phyloP scores from a whole-genome alignment of 1,140 invertebrate genomes.

The Zaprionus taronus region DNA sequence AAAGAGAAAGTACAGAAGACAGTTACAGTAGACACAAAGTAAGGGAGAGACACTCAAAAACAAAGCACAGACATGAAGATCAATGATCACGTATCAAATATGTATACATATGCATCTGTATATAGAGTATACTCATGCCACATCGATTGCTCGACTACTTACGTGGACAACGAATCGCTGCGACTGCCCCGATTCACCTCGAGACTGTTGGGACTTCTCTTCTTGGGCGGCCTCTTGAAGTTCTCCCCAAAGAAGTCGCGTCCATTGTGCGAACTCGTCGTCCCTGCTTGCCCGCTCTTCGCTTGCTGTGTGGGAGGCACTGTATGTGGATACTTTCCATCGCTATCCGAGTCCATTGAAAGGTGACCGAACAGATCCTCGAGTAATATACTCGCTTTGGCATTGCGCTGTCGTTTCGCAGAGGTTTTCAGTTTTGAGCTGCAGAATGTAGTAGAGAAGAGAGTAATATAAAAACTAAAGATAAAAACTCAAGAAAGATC shows the following conservation, averaged over 20 bases:
- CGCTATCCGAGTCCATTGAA: slow-evolving; percentile 79
- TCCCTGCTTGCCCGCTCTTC: slow-evolving; percentile 54
- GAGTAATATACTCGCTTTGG: slow-evolving; percentile 75
- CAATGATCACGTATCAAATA: slow-evolving; percentile 19
- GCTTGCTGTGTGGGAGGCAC: slow-evolving; percentile 75
- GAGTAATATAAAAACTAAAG: too few relatives aligned
- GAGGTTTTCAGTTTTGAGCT: slow-evolving; percentile 83
- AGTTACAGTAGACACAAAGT: slow-evolving; percentile 33
- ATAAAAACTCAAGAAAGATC: background rate
- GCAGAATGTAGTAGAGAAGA: slow-evolving; percentile 21
- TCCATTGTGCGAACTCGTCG: slow-evolving; percentile 55
- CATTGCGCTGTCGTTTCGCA: slow-evolving; percentile 72
- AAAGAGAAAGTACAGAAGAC: slow-evolving; percentile 52
- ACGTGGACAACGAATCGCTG: slow-evolving; percentile 75
- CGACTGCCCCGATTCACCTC: slow-evolving; percentile 78
- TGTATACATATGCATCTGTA: slow-evolving; percentile 17
- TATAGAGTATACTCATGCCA: background rate
- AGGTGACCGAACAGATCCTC: slow-evolving; percentile 83
- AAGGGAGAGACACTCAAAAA: slow-evolving; percentile 29
- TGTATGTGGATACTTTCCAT: slow-evolving; percentile 81
- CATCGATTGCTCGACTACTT: slow-evolving; percentile 53
- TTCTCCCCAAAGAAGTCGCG: slow-evolving; percentile 67
- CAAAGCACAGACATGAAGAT: slow-evolving; percentile 58
- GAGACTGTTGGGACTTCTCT: slow-evolving; percentile 61
- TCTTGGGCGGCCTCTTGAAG: slow-evolving; percentile 51